Base-by-base conservation (phyloP, 2,797 vertebrate genomes). In the Fundulus diaphanus region DNA sequence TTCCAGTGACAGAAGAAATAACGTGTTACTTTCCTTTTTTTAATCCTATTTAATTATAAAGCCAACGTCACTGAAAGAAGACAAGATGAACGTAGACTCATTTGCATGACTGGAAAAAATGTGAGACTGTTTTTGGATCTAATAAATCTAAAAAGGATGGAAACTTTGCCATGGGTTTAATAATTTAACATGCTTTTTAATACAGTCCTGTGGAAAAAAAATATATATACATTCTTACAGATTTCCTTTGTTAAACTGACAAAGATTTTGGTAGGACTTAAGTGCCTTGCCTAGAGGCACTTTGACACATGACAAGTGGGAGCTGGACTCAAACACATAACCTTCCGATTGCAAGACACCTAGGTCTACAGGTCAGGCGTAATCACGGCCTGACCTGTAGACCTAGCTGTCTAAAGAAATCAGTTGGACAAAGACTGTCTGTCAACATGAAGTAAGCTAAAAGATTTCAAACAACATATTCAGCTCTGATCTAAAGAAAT, bases 21-120 rank as follows among this genome's bases (percentile, higher is more conserved):
- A 78, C 82, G 85, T 85, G 77, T 87, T 86, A 29, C 77, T 79
- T 79, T 90, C 73, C 91, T 91, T 92, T 93, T 92, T 88, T 94
- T 95, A 91, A 93, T 92, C 89, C 80, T 90, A 90, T 94, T 92
- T 94, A 93, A 95, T 94, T 95, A 94, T 85, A 90, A 94, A 88
- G 87, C 86, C 29, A 77, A 89, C 76, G 84, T 87, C 83, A 86
- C 72, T 9, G 42, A 61, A 37, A 71, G 80, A 68, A 91, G 90
- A 90, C 92, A 90, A 86, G 78, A 63, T 78, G 82, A 88, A 82
- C 89, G 87, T 87, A 81, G 75, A 70, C 37, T 31, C 24, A 33
- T 74, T 68, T 85, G 83, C 74, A 76, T 85, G 73, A 79, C 79
- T 74, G 68, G 71, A 77, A 88, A 87, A 91, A 90, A 87, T 75